phyloP scores from a whole-genome alignment of 2,888 invertebrate species.

The Ametastegia equiseti region DNA sequence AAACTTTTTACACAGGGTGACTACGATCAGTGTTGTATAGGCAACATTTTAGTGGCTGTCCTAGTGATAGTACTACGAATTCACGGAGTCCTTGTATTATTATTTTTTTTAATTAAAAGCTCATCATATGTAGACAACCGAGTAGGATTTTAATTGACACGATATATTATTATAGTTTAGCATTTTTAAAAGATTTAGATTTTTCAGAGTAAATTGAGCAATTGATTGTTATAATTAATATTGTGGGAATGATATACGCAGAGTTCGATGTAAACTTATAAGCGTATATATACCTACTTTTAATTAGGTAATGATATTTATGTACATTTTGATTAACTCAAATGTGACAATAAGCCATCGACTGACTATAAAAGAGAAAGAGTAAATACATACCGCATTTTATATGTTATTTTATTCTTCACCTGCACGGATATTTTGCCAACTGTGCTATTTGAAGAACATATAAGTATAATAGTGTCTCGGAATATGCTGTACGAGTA shows the following conservation, averaged over 20 bases:
- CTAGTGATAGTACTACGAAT: constrained; percentile 29
- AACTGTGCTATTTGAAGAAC: neutral
- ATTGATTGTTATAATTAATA: constrained; percentile 12
- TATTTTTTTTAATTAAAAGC: constrained; percentile 24
- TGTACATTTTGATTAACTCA: constrained; percentile 43
- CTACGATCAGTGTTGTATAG: neutral
- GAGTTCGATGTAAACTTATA: constrained; percentile 6
- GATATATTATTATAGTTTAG: constrained; percentile 31
- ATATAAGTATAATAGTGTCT: constrained; percentile 28
- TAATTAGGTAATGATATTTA: constrained; percentile 31
- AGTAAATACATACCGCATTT: constrained; percentile 36
- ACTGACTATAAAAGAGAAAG: constrained; percentile 57
- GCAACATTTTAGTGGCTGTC: constrained; percentile 20
- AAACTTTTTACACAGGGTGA: constrained; percentile 40
- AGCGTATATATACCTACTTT: neutral
- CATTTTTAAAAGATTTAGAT: constrained; percentile 24
- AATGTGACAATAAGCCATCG: constrained; percentile 68
- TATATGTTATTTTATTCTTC: constrained; percentile 22
- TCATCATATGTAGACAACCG: neutral
- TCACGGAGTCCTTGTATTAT: neutral
- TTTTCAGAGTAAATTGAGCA: constrained; percentile 18
- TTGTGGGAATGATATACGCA: neutral
- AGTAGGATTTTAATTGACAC: constrained; percentile 12
- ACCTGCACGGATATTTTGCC: constrained; percentile 14
- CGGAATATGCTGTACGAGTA: neutral